Percentiles rank a stretch among this genome's conserved stretches.
These are phyloP conservation scores for Pseudomyrmex sp. DNA, from an alignment of 1,140 invertebrate genomes.

Conservation along the genomic window DNA sequence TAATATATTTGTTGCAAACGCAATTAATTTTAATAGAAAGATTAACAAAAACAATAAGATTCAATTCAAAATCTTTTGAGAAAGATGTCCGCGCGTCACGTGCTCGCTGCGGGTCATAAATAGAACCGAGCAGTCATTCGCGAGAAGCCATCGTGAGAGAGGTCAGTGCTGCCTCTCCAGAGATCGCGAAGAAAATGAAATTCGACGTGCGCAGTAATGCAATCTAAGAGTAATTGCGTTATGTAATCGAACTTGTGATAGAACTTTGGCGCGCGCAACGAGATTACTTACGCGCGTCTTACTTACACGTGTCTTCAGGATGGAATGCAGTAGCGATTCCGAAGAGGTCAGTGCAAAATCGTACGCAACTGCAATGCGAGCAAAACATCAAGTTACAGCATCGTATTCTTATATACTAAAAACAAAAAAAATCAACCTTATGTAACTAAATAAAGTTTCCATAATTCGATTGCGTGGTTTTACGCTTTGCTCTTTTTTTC, in stretches of 20 bases:
- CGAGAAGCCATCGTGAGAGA: constrained; percentile 35
- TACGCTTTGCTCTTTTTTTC: background rate
- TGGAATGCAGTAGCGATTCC: constrained; percentile 38
- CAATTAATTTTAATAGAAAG: background rate
- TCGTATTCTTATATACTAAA: background rate
- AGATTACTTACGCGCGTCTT: background rate
- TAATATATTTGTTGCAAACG: too few relatives aligned
- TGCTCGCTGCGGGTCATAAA: constrained; percentile 48
- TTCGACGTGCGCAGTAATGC: constrained; percentile 15
- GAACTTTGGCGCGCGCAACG: background rate
- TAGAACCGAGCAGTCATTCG: constrained; percentile 31
- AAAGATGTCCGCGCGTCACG: constrained; percentile 54
- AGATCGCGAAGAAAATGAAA: constrained; percentile 19
- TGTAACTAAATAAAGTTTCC: background rate
- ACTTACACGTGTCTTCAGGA: background rate
- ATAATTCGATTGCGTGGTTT: background rate
- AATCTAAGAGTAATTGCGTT: constrained; percentile 13
- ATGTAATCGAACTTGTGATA: background rate
- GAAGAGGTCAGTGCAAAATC: constrained; percentile 60
- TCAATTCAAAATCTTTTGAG: constrained; percentile 28
- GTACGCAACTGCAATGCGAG: background rate
- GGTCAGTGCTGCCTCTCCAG: constrained; percentile 27
- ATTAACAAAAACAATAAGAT: background rate
- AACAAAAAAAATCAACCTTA: constrained; percentile 3
- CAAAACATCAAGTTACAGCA: background rate